Percentiles rank a stretch among this genome's conserved stretches.
Conservation (phyloP, 2,113 vertebrate genomes). For the Paramisgurnus dabryanus region DNA sequence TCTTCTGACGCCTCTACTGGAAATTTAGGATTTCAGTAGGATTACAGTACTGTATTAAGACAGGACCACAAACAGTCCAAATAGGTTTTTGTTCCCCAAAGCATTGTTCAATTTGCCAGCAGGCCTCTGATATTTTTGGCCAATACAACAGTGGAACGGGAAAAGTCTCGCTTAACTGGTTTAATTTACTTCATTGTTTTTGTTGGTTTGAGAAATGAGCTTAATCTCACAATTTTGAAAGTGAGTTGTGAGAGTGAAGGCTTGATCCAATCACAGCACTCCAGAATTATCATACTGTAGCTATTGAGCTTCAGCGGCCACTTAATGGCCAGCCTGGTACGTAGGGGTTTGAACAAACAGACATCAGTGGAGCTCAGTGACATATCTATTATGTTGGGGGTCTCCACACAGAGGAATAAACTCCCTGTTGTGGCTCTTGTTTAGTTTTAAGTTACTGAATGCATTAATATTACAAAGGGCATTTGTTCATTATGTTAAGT, state of each 20-base stretch:
- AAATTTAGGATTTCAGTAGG: background rate
- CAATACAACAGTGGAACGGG: background rate
- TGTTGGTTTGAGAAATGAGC: slow-evolving; percentile 62
- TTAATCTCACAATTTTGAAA: slow-evolving; percentile 53
- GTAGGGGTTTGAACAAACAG: slow-evolving; percentile 62
- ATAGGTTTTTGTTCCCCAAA: slow-evolving; percentile 18
- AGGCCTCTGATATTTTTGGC: background rate
- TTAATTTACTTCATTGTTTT: slow-evolving; percentile 55
- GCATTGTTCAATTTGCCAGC: slow-evolving; percentile 6
- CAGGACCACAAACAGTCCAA: slow-evolving; percentile 12
- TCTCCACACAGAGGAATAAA: slow-evolving; percentile 46
- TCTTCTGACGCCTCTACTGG: background rate
- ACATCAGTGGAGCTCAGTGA: slow-evolving; percentile 58
- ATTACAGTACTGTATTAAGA: slow-evolving; percentile 33
- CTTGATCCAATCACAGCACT: slow-evolving; percentile 38
- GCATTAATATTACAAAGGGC: slow-evolving; percentile 15
- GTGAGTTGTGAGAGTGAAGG: slow-evolving; percentile 6
- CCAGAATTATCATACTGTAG: slow-evolving; percentile 59
- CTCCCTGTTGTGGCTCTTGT: slow-evolving; percentile 29
- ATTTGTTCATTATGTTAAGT: slow-evolving; percentile 4
- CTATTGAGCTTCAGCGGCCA: slow-evolving; percentile 69
- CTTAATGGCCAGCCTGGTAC: slow-evolving; percentile 70
- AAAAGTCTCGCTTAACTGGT: background rate
- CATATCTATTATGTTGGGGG: slow-evolving; percentile 53
- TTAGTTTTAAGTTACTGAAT: slow-evolving; percentile 31